Conservation (phyloP, 2,797 vertebrate species). For the Hylomyscus alleni region DNA sequence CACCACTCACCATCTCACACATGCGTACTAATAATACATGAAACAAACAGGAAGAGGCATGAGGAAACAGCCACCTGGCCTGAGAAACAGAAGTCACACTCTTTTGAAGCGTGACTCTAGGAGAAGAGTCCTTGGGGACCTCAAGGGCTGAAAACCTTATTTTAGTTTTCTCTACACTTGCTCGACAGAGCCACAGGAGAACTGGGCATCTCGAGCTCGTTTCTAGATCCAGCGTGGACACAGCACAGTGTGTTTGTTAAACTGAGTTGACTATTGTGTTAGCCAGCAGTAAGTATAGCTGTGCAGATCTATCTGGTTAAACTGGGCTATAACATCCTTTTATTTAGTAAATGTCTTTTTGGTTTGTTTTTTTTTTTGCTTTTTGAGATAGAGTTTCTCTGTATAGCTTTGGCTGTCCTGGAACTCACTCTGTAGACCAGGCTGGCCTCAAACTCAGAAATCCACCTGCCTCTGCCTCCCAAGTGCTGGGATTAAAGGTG, state of each 20-base stretch:
- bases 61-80: not conserved
- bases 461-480: too few relatives aligned
- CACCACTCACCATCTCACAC: not conserved
- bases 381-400: too few relatives aligned
- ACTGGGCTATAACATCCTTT: slow-evolving; percentile 6
- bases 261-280: not conserved
- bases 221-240: not conserved
- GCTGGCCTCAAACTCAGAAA: too few relatives aligned
- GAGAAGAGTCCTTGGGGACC: not conserved
- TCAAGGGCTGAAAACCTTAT: not conserved
- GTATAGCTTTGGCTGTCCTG: too few relatives aligned
- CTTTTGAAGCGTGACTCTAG: not conserved
- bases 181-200: not conserved
- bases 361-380: too few relatives aligned
- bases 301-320: not conserved
- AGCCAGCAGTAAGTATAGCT: not conserved
- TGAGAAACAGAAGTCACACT: not conserved
- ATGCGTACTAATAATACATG: not conserved
- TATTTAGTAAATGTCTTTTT: not conserved
- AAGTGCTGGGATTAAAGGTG: too few relatives aligned
- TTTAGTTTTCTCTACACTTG: not conserved
- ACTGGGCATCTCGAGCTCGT: not conserved
- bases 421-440: too few relatives aligned
- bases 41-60: not conserved
- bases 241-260: not conserved